These are phyloP conservation scores for Channallabes apus DNA, from an alignment of 2,797 vertebrate species.

Conservation along the genomic window DNA sequence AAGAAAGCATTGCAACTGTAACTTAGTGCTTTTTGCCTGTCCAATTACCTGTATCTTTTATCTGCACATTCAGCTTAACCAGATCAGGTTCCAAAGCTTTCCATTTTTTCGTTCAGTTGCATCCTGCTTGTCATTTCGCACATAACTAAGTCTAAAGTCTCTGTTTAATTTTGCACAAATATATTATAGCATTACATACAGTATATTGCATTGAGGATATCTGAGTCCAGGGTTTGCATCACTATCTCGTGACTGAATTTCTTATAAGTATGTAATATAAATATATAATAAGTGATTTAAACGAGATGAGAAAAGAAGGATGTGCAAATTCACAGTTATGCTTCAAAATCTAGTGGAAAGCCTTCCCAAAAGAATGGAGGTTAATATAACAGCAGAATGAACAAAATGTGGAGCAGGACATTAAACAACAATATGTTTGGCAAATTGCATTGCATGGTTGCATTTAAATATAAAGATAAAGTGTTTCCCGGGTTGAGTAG, in stretches of 20 bases:
- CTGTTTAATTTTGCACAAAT: not conserved
- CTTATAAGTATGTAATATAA: not conserved
- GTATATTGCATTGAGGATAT: not conserved
- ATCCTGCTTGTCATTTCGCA: not conserved
- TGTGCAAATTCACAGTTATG: not conserved
- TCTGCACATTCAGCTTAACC: not conserved
- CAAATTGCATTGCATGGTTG: not conserved
- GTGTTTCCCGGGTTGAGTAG: not conserved
- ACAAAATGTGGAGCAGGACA: not conserved
- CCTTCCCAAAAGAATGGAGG: not conserved
- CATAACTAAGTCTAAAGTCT: not conserved
- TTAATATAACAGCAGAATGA: not conserved
- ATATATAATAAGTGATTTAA: not conserved
- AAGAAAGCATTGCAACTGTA: not conserved
- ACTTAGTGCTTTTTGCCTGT: not conserved
- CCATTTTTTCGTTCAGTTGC: rapidly evolving
- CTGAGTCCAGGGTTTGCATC: not conserved
- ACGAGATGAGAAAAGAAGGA: not conserved
- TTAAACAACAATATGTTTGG: not conserved
- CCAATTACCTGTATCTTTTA: not conserved
- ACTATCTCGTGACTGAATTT: not conserved
- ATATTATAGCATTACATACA: not conserved
- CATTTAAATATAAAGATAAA: not conserved
- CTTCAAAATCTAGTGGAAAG: not conserved
- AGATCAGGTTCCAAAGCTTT: not conserved